Conservation (phyloP, 2,888 invertebrate genomes). For the Aromia moschata region DNA sequence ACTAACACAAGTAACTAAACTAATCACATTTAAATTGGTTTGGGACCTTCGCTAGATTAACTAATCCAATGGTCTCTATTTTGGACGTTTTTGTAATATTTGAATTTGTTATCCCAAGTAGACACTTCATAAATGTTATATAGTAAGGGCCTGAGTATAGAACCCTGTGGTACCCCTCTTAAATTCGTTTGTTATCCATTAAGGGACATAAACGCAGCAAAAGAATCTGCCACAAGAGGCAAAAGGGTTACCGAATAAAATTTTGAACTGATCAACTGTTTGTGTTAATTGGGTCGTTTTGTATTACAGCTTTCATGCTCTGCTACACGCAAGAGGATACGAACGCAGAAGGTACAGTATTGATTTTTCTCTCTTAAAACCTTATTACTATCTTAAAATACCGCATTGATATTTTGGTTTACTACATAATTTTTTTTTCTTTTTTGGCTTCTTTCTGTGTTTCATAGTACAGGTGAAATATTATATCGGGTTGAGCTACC, state of each 20-base stretch:
- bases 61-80: too few species aligned
- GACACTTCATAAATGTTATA: too few species aligned
- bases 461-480: constrained; percentile 80
- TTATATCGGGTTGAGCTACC: constrained; percentile 93
- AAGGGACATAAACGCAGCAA: too few species aligned
- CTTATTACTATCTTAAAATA: constrained; percentile 37
- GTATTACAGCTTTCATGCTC: constrained; percentile 92
- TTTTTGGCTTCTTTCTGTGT: constrained; percentile 66
- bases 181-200: too few species aligned
- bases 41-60: too few species aligned
- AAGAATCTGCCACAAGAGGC: too few species aligned
- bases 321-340: constrained; percentile 94
- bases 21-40: too few species aligned
- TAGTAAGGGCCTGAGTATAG: neutral
- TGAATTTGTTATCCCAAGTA: too few species aligned
- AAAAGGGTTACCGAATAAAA: too few species aligned
- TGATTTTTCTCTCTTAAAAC: constrained; percentile 45
- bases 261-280: too few species aligned
- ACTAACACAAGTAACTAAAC: too few species aligned
- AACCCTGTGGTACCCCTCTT: neutral
- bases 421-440: constrained; percentile 62
- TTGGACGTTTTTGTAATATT: too few species aligned
- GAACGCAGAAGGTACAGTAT: constrained; percentile 83
- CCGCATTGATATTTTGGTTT: constrained; percentile 40
- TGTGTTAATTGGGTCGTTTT: constrained; percentile 52